phyloP scores from a whole-genome alignment of 2,113 vertebrate species.

The Tyrannus savana region DNA sequence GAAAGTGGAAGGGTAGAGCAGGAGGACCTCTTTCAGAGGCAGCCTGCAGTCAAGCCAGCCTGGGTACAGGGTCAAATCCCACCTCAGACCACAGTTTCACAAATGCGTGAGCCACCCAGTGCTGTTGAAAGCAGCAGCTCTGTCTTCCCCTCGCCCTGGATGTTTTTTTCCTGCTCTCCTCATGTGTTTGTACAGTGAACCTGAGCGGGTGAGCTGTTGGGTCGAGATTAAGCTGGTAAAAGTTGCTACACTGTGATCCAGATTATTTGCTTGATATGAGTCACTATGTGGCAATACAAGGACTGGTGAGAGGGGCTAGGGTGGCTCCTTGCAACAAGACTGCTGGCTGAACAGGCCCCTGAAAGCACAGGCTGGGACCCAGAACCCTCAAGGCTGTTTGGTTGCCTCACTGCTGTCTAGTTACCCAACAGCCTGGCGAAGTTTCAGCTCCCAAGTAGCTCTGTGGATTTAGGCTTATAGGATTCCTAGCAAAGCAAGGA shows the following conservation, averaged over 20 bases:
- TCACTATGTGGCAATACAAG: neutral
- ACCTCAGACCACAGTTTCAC: neutral
- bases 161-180: neutral
- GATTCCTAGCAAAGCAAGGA: neutral
- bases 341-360: neutral
- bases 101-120: rapidly evolving
- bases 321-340: neutral
- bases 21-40: neutral
- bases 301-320: neutral
- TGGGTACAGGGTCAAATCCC: neutral
- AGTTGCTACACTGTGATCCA: neutral
- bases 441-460: neutral
- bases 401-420: neutral
- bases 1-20: neutral
- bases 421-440: neutral
- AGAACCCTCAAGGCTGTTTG: neutral
- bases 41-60: neutral
- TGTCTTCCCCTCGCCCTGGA: neutral
- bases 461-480: neutral
- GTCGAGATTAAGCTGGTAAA: neutral
- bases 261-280: neutral
- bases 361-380: neutral
- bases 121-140: neutral
- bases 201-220: neutral
- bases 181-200: neutral